Percentiles rank a stretch among this genome's conserved stretches.
These are phyloP conservation scores for Fulica atra DNA, from an alignment of 2,113 vertebrate species.

Conservation along the genomic window DNA sequence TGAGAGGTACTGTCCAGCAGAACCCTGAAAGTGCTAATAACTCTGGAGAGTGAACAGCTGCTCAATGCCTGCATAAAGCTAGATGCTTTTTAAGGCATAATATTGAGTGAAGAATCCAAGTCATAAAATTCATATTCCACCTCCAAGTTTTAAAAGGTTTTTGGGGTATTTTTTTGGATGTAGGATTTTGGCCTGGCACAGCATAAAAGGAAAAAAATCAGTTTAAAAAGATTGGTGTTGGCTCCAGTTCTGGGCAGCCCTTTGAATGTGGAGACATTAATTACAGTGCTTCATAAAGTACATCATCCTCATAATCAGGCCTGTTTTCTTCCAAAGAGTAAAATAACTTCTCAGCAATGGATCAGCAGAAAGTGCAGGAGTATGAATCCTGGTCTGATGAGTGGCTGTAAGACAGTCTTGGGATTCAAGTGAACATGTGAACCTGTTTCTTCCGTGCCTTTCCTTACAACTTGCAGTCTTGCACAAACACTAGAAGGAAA, in stretches of 20 bases:
- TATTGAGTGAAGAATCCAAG: background rate
- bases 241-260: background rate
- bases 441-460: background rate
- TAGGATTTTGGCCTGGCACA: background rate
- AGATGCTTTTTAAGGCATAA: background rate
- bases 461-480: background rate
- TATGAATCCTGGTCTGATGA: background rate
- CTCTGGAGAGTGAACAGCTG: constrained; percentile 6
- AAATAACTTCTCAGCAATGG: background rate
- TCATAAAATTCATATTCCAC: background rate
- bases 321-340: background rate
- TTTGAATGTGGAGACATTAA: background rate
- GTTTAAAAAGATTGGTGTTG: background rate
- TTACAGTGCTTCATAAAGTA: background rate
- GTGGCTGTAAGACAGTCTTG: background rate
- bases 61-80: constrained; percentile 11
- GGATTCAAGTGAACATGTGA: background rate
- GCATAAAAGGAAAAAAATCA: background rate
- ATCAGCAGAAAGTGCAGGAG: background rate
- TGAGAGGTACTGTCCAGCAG: background rate
- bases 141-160: background rate
- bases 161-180: background rate
- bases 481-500: background rate
- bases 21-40: constrained; percentile 19
- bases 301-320: background rate